These are phyloP conservation scores for Schrankia costaestrigalis DNA, from an alignment of 2,888 invertebrate species.

Conservation along the genomic window DNA sequence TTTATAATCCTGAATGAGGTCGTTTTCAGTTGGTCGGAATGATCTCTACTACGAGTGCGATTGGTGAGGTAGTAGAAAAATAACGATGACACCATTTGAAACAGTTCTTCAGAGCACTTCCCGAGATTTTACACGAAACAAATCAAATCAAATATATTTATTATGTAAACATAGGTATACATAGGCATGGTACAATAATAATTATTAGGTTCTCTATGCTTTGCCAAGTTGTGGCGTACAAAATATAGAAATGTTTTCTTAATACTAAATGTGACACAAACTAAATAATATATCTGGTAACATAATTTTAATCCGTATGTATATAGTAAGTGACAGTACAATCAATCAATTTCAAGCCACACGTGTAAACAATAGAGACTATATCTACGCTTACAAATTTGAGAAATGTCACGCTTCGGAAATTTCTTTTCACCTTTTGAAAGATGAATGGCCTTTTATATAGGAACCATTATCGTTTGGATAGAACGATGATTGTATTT, in stretches of 20 bases:
- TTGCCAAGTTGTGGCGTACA: too few species aligned
- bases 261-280: not conserved
- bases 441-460: constrained; percentile 21
- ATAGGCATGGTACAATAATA: too few species aligned
- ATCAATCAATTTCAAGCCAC: constrained; percentile 15
- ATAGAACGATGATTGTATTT: not conserved
- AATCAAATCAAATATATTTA: too few species aligned
- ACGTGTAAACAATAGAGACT: constrained; percentile 8
- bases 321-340: not conserved
- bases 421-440: constrained; percentile 28
- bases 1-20: too few species aligned
- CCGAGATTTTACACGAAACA: too few species aligned
- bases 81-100: not conserved
- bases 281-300: not conserved
- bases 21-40: too few species aligned
- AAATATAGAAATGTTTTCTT: too few species aligned
- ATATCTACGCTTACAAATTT: constrained; percentile 11
- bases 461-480: constrained; percentile 12
- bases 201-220: too few species aligned
- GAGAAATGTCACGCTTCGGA: constrained; percentile 19
- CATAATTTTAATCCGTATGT: not conserved
- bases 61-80: too few species aligned
- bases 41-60: too few species aligned
- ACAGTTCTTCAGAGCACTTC: too few species aligned
- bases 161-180: too few species aligned